A percentile compares a stretch with the other conserved stretches of the same genome.
These are phyloP conservation scores for Osmerus mordax DNA, from an alignment of 2,113 vertebrate genomes.

Conservation along the genomic window DNA sequence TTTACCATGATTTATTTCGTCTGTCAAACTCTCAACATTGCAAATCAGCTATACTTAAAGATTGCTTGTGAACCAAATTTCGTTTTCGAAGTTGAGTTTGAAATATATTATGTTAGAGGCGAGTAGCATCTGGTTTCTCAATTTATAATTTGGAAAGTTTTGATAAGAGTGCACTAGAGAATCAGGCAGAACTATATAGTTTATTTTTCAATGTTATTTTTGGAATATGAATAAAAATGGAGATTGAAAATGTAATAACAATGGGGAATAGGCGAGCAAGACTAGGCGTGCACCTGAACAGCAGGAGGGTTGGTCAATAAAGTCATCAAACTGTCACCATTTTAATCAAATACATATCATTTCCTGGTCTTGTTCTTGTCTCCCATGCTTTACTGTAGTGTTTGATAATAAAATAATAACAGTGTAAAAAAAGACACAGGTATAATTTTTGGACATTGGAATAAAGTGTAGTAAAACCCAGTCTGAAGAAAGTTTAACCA, in stretches of 20 bases:
- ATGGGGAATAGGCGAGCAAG: constrained; percentile 11
- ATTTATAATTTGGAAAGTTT: constrained; percentile 48
- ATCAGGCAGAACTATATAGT: not conserved
- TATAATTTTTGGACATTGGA: not conserved
- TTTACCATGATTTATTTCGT: constrained; percentile 43
- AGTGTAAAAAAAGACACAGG: not conserved
- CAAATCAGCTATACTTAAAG: constrained; percentile 30
- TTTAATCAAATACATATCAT: not conserved
- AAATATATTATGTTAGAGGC: constrained; percentile 30
- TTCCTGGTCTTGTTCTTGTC: not conserved
- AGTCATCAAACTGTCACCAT: not conserved
- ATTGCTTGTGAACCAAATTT: constrained; percentile 47
- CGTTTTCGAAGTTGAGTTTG: constrained; percentile 35
- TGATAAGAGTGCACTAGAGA: constrained; percentile 19
- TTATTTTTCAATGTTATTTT: constrained; percentile 22
- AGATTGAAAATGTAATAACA: constrained; percentile 47
- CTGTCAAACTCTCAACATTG: constrained; percentile 41
- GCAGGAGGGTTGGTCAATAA: constrained; percentile 28
- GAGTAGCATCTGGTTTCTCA: constrained; percentile 43
- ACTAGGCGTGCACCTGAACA: constrained; percentile 18
- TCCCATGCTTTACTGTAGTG: too few relatives aligned
- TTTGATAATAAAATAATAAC: too few relatives aligned
- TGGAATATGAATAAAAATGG: constrained; percentile 16
- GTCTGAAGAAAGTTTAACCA: too few relatives aligned
- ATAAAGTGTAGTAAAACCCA: too few relatives aligned